These are phyloP conservation scores for Amblyopsis hoosieri DNA, from an alignment of 2,797 vertebrate species.

Conservation along the genomic window DNA sequence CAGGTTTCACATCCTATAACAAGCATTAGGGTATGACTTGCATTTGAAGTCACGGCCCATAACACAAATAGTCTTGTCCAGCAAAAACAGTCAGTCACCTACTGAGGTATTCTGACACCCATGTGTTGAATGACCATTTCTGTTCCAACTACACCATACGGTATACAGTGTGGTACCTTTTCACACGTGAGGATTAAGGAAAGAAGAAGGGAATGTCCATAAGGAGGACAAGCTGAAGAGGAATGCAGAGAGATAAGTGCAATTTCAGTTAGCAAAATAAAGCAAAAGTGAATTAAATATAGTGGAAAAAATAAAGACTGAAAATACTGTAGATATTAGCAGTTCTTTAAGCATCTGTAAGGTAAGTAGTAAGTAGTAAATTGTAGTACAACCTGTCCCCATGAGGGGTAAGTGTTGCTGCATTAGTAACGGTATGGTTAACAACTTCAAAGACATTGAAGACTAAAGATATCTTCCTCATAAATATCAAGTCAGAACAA, in stretches of 20 bases:
- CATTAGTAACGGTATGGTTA: conserved; percentile 15
- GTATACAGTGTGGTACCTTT: conserved; percentile 29
- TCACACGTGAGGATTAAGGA: conserved; percentile 33
- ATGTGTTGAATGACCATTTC: background rate
- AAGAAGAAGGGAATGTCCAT: conserved; percentile 40
- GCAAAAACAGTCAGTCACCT: background rate
- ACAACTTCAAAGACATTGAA: conserved; percentile 26
- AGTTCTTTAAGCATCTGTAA: background rate
- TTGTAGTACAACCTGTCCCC: conserved; percentile 34
- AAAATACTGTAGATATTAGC: background rate
- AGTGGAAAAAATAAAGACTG: background rate
- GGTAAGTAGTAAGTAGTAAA: background rate
- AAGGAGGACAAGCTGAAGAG: conserved; percentile 30
- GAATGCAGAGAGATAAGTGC: background rate
- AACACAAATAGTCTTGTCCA: conserved; percentile 1
- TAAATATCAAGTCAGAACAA: conserved; percentile 59
- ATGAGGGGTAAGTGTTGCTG: conserved; percentile 44
- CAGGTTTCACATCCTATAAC: conserved; percentile 87
- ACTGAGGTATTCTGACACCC: too few species aligned
- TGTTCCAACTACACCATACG: background rate
- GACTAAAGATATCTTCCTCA: conserved; percentile 56
- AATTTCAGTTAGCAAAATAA: background rate
- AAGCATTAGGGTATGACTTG: conserved; percentile 12
- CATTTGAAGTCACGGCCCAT: background rate
- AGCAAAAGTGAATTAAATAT: conserved; percentile 17